A percentile compares a stretch with the other conserved stretches of the same genome.
These are phyloP conservation scores for Orthonychiurus folsomi DNA, from an alignment of 2,888 invertebrate species.

Conservation along the genomic window DNA sequence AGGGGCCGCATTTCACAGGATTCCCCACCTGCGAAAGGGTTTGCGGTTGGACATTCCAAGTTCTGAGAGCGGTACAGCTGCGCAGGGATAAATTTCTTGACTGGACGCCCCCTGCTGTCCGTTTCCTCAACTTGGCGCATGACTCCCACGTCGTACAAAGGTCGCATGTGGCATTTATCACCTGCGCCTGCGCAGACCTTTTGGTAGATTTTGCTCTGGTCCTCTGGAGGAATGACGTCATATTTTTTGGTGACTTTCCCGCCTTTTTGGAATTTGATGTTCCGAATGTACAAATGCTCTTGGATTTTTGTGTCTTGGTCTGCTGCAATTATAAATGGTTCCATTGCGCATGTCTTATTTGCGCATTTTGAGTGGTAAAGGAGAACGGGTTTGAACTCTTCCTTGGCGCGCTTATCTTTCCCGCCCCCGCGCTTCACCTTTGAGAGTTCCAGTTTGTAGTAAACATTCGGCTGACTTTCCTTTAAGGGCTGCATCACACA, in stretches of 20 bases:
- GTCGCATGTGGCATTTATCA: too few relatives aligned
- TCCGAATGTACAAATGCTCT: neutral
- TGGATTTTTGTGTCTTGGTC: neutral
- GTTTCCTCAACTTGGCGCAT: too few relatives aligned
- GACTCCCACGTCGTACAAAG: too few relatives aligned
- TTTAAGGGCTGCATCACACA: neutral
- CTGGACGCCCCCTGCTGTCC: too few relatives aligned
- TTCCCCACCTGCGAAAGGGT: too few relatives aligned
- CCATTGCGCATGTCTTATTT: neutral
- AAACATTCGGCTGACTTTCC: neutral
- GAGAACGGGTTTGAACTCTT: neutral
- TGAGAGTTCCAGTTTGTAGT: neutral
- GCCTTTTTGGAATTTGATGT: neutral
- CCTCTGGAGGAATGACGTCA: neutral
- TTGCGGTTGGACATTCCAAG: too few relatives aligned
- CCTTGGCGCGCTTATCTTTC: too few relatives aligned
- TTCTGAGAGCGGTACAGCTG: too few relatives aligned
- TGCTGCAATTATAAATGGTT: neutral
- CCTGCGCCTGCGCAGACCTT: neutral
- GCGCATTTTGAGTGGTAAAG: neutral
- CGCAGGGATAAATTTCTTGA: too few relatives aligned
- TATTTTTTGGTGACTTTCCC: neutral
- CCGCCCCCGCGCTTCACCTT: neutral
- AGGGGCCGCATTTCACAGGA: too few relatives aligned
- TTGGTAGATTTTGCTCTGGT: neutral